phyloP scores from a whole-genome alignment of 2,113 vertebrate species.

The Notechis scutatus region DNA sequence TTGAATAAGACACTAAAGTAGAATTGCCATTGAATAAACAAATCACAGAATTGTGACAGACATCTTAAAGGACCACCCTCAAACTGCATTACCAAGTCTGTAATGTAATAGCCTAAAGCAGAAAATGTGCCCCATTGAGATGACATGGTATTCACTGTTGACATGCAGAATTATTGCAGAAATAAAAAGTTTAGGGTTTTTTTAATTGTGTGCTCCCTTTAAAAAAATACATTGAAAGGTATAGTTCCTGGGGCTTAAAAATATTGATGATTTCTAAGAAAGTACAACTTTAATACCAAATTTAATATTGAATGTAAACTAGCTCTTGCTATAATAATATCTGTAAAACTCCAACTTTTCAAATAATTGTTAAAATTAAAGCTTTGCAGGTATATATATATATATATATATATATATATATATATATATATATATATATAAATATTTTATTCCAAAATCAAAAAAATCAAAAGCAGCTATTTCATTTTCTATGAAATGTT shows the following conservation, averaged over 20 bases:
- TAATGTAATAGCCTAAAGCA: slow-evolving; percentile 52
- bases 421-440: not conserved
- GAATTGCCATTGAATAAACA: slow-evolving; percentile 69
- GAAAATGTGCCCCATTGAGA: slow-evolving; percentile 52
- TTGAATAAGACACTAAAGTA: slow-evolving; percentile 67
- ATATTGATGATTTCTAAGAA: not conserved
- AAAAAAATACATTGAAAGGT: not conserved
- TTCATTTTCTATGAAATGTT: not conserved
- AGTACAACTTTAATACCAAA: not conserved
- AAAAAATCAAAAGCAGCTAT: not conserved
- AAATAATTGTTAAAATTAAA: not conserved
- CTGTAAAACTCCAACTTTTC: slow-evolving; percentile 68
- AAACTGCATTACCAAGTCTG: slow-evolving; percentile 48
- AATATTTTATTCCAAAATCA: not conserved
- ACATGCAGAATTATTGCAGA: slow-evolving; percentile 33
- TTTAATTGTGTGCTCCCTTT: not conserved
- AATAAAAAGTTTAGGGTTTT: not conserved
- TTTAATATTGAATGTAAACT: not conserved
- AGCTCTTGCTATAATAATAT: not conserved
- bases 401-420: not conserved
- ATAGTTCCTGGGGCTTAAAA: not conserved
- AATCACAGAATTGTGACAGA: slow-evolving; percentile 58
- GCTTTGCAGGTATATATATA: not conserved
- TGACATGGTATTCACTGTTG: slow-evolving; percentile 43
- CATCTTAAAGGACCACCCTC: slow-evolving; percentile 71